A percentile compares a stretch with the other conserved stretches of the same genome.
Conservation (phyloP, 2,888 invertebrate species). For the Eucera pruinosa region DNA sequence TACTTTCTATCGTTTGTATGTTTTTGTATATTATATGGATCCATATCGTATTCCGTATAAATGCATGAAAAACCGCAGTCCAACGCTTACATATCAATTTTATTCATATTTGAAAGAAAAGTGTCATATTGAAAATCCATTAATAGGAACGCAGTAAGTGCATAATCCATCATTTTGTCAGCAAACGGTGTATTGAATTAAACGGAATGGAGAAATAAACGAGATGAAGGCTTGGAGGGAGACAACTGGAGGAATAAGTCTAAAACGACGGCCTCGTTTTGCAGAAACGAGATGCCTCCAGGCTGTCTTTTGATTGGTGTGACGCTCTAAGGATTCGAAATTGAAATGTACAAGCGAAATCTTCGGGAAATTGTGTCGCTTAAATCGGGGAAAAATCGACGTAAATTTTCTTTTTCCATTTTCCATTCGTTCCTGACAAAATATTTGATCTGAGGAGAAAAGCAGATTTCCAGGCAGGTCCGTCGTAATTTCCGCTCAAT, state of each 20-base stretch:
- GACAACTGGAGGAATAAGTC: constrained; percentile 26
- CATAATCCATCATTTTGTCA: not conserved
- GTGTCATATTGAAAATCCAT: too few relatives aligned
- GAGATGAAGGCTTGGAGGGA: not conserved
- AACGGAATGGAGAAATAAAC: not conserved
- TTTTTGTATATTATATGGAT: too few relatives aligned
- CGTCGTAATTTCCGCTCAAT: constrained; percentile 30
- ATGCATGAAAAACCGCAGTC: too few relatives aligned
- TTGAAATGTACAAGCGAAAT: constrained; percentile 33
- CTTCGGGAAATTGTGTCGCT: constrained; percentile 23
- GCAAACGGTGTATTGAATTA: constrained; percentile 15
- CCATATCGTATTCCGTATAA: too few relatives aligned
- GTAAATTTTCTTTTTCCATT: not conserved
- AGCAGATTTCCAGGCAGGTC: not conserved
- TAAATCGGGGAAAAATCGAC: constrained; percentile 10
- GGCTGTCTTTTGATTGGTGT: constrained; percentile 38
- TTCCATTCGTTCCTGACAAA: not conserved
- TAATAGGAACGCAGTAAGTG: not conserved
- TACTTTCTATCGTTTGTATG: too few relatives aligned
- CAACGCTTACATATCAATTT: too few relatives aligned
- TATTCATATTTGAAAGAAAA: too few relatives aligned
- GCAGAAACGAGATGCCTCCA: constrained; percentile 18
- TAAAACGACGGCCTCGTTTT: constrained; percentile 37
- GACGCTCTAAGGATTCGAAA: constrained; percentile 41
- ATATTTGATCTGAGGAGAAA: not conserved